Evolutionary conservation across 2,797 vertebrate genomes (phyloP).

Genomic region (Helarctos malayanus): DNA sequence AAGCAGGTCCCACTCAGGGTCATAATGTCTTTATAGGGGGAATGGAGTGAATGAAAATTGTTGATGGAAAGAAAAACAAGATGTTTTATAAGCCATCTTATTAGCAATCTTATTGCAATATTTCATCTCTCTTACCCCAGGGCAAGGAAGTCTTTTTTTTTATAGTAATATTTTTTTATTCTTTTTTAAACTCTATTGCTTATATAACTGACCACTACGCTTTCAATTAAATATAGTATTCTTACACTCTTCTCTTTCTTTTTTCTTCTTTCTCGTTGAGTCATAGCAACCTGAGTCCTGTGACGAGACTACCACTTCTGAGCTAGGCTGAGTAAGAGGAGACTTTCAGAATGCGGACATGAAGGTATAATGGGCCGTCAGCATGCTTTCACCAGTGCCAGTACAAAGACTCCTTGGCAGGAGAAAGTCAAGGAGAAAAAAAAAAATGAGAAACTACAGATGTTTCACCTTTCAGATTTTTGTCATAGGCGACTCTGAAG

Average conservation of each 20-base stretch:
- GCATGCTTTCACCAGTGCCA: not conserved
- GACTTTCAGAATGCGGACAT: not conserved
- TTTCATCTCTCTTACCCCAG: not conserved
- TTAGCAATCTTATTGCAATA: constrained; percentile 10
- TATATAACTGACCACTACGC: not conserved
- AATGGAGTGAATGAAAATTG: not conserved
- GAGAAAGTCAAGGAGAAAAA: not conserved
- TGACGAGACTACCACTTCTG: not conserved
- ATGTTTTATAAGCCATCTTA: not conserved
- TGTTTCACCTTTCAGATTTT: constrained; percentile 50
- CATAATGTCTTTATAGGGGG: not conserved
- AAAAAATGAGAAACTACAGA: not conserved
- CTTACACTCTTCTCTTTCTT: not conserved
- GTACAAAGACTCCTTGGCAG: constrained; percentile 2
- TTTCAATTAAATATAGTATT: not conserved
- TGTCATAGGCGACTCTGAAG: constrained; percentile 38
- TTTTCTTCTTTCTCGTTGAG: not conserved
- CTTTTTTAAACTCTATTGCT: not conserved
- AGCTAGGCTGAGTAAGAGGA: constrained; percentile 34
- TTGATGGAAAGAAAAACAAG: constrained; percentile 11
- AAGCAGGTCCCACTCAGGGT: not conserved
- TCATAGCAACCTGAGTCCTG: not conserved
- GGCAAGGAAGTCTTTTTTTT: not conserved
- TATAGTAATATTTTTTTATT: not conserved
- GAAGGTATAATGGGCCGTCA: not conserved